Evolutionary conservation across 2,888 invertebrate genomes (phyloP), one percentile per base, ranked within the genome.

Genomic region (Corbicula japonica): DNA sequence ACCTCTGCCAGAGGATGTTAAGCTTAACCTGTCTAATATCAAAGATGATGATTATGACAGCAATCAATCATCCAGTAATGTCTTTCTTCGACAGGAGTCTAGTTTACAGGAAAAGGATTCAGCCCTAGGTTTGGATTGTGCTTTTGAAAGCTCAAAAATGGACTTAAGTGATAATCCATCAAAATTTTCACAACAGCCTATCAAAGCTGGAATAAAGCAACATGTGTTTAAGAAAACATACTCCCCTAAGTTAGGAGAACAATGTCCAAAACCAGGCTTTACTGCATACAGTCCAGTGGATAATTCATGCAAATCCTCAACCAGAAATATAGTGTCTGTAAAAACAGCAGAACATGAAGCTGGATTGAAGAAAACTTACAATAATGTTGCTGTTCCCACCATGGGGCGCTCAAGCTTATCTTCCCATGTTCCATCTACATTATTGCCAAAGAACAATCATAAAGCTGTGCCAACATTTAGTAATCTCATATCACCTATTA

Each of bases 21-120:
- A 83, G 56, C 71, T 86, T n/a, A 88, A 88, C 44, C 72, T 88
- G 44, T 77, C 85, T 12, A 76, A 85, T 52, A 83, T 88, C 66
- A 76, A 84, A 61, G 86, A 88, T 80, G 86, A 86, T 52, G 76
- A 84, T 38, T 76, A 82, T 76, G 85, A 83, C 60, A 83, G 77
- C 54, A 82, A 80, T 38, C 35, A 69, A 15, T 80, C 80, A n/a
- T 50, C 80, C 5, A 71, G 73, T 26, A 80, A 65, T 76, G 83
- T 83, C 3, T 83, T 83, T 46, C 69, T 83, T 4, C 76, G 65
- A 41, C 72, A 73, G 5, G 78, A 76, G 26, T 34, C 35, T 23
- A 32, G 32, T 26, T 23, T 21, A 12, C n/a, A 30, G 1, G 71
- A 61, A 18, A 63, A 75, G n/a, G 83, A 83, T 46, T 83, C 78